Evolutionary conservation across 2,888 invertebrate species (phyloP), one percentile per base, ranked within the genome.

Genomic region (Panorpa germanica): DNA sequence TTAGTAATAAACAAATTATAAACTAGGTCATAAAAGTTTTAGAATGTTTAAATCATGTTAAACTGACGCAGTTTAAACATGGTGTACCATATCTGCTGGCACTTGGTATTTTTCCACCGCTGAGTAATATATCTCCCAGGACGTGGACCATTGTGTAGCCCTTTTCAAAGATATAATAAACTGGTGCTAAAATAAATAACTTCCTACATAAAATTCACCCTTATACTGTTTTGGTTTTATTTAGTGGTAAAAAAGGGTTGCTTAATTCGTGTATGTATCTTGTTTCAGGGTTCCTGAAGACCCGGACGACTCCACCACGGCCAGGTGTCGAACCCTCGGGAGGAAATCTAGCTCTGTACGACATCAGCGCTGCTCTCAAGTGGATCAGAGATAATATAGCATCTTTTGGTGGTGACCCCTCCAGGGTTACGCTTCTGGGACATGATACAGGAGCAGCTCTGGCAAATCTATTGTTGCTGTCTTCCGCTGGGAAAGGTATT

Each of bases 371-470:
- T 23, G 81, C 78, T n/a, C 61, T 90, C 36, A 64, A 66, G 36
- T 88, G 88, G 88, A 65, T 85, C 43, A 69, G 72, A 39, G 68
- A 67, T 42, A 85, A 88, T 54, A 71, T 88, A 25, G 78, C 65
- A 0, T 72, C 77, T 3, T 90, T 91, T 52, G 85, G 85, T n/a
- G 90, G 90, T 1, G 86, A 90, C 56, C 72, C 80, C 1, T 57
- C 63, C 26, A 61, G 80, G 29, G 70, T 90, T 36, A 86, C 86
- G 14, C 55, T 90, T 23, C 65, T 80, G 39, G 90, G 83, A 3
- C 86, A 88, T 56, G 80, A 77, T 30, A 76, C 78, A 4, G 90
- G 86, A 2, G 88, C 86, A 1, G 80, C 83, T 3, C 60, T 86
- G 20, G 82, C 73, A 38, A 83, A 83, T 51, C 65, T 85, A 23